Conservation (phyloP, 2,888 invertebrate species). For the Patella caerulea region DNA sequence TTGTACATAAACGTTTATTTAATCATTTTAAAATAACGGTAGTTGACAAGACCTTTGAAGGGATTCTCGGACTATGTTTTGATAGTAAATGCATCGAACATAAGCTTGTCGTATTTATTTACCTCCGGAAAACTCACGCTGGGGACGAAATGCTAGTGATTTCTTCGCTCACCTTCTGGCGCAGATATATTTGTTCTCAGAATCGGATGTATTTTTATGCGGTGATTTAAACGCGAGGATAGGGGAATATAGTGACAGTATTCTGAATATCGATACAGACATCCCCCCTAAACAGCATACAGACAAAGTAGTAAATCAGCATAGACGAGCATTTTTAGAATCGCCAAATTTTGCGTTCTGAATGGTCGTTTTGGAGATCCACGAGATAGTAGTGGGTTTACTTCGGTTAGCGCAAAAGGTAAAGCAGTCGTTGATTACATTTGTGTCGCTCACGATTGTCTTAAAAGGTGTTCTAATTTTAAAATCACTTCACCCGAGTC, state of each 20-base stretch:
- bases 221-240: background rate
- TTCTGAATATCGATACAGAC: background rate
- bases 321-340: background rate
- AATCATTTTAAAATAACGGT: background rate
- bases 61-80: background rate
- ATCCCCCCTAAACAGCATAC: background rate
- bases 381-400: background rate
- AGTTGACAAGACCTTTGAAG: background rate
- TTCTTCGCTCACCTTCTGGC: background rate
- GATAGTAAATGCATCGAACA: background rate
- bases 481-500: background rate
- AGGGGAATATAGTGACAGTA: background rate
- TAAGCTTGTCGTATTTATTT: background rate
- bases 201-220: background rate
- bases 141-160: conserved; percentile 2
- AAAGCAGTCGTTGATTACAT: background rate
- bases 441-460: background rate
- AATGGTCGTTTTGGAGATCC: background rate
- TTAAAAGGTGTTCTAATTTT: background rate
- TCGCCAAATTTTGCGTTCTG: background rate
- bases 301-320: background rate
- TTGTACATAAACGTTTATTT: background rate
- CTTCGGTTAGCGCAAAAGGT: background rate
- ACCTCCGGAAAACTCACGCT: background rate
- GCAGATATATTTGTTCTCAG: background rate